Conservation (phyloP, 1,140 invertebrate genomes). For the Drosophila orosa region DNA sequence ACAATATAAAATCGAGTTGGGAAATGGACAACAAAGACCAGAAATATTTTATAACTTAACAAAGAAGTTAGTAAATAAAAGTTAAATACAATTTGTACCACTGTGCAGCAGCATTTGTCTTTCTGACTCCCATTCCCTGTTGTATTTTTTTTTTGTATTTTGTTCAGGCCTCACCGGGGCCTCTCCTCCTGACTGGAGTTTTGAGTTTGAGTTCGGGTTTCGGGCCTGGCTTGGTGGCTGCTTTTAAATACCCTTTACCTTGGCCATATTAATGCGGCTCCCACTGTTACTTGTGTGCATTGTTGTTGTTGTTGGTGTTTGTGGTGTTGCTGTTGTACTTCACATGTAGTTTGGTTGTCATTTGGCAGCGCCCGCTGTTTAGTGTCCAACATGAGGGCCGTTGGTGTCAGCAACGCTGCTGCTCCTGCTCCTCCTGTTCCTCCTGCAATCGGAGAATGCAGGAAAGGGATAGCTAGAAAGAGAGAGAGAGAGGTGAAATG, state of each 20-base stretch:
- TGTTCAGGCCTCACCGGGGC: slow-evolving; percentile 17
- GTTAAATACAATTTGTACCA: not conserved
- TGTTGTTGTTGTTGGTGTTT: slow-evolving; percentile 45
- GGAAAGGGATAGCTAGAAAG: slow-evolving; percentile 18
- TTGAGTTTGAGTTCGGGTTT: slow-evolving; percentile 29
- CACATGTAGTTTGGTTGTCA: slow-evolving; percentile 82
- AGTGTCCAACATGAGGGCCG: slow-evolving; percentile 82
- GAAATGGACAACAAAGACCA: too few relatives aligned
- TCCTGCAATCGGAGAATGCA: slow-evolving; percentile 37
- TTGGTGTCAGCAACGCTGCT: slow-evolving; percentile 71
- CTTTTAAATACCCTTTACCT: slow-evolving; percentile 83
- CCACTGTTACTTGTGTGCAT: slow-evolving; percentile 73
- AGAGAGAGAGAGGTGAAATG: slow-evolving; percentile 4
- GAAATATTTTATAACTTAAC: not conserved
- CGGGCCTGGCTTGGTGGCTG: slow-evolving; percentile 60
- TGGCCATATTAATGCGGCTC: slow-evolving; percentile 81
- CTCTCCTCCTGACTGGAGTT: slow-evolving; percentile 24
- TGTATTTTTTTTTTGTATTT: slow-evolving; percentile 20
- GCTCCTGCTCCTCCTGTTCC: slow-evolving; percentile 23
- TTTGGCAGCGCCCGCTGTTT: slow-evolving; percentile 83
- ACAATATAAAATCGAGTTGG: too few relatives aligned
- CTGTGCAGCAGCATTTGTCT: slow-evolving; percentile 53
- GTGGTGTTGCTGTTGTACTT: slow-evolving; percentile 77
- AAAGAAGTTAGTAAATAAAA: not conserved
- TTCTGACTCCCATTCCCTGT: slow-evolving; percentile 52